Conservation (phyloP, 1,140 invertebrate genomes). For the Drosophila micromelanica region DNA sequence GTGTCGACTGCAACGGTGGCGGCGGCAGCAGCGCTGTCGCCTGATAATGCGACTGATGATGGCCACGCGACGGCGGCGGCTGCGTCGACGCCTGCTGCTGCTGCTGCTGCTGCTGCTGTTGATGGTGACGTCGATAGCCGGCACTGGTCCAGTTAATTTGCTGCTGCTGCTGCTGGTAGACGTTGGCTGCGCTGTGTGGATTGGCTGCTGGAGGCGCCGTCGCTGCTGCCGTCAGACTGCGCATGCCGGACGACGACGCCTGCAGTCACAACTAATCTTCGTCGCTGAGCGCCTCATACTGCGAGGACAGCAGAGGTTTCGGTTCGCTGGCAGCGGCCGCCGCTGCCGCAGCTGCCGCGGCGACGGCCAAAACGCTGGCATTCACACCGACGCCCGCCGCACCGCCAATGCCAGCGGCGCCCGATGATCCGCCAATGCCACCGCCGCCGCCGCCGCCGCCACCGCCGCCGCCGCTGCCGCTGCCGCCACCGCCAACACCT, state of each 20-base stretch:
- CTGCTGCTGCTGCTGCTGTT: conserved; percentile 43
- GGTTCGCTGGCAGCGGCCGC: conserved; percentile 86
- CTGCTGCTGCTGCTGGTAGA: conserved; percentile 37
- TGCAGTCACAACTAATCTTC: conserved; percentile 89
- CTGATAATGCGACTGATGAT: conserved; percentile 48
- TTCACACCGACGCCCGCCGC: conserved; percentile 70
- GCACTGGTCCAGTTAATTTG: conserved; percentile 24
- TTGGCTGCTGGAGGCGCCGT: conserved; percentile 63
- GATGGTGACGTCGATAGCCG: conserved; percentile 33
- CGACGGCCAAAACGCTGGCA: conserved; percentile 67
- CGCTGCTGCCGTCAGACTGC: conserved; percentile 59
- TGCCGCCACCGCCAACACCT: conserved; percentile 55
- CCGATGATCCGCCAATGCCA: neutral
- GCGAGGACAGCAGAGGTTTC: conserved; percentile 91
- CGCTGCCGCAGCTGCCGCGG: conserved; percentile 77
- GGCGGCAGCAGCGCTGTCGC: conserved; percentile 47
- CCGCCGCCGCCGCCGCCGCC: conserved; percentile 1
- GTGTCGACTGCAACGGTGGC: conserved; percentile 51
- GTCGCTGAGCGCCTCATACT: conserved; percentile 94
- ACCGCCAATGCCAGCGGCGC: conserved; percentile 8
- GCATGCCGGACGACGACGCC: conserved; percentile 73
- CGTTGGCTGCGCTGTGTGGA: conserved; percentile 38
- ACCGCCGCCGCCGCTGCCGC: conserved; percentile 53
- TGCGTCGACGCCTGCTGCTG: conserved; percentile 39
- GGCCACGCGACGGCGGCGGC: conserved; percentile 26